Conservation (phyloP, 37 sponge, comb jelly and placozoan species). For the Aplysina aerophoba region DNA sequence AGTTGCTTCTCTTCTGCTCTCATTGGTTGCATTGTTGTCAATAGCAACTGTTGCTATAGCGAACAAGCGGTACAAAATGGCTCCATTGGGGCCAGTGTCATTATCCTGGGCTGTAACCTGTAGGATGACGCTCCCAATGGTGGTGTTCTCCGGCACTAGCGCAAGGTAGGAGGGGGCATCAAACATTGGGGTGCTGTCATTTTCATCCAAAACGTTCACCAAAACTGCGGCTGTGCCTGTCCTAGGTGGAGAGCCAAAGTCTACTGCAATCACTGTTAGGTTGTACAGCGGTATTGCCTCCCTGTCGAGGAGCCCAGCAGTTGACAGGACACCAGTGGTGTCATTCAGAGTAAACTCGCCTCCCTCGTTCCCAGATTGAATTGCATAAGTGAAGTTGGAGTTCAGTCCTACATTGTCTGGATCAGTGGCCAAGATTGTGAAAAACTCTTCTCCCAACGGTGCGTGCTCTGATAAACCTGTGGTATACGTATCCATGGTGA, state of each 20-base stretch:
- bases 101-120: conserved; percentile 44
- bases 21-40: neutral
- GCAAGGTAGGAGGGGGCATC: conserved; percentile 33
- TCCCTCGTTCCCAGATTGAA: conserved; percentile 19
- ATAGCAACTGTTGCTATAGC: neutral
- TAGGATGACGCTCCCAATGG: conserved; percentile 17
- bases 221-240: conserved; percentile 40
- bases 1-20: neutral
- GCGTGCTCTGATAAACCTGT: conserved; percentile 54
- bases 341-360: conserved; percentile 49
- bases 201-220: conserved; percentile 67
- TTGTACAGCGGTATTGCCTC: conserved; percentile 38
- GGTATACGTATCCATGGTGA: conserved; percentile 31
- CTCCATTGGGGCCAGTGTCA: conserved; percentile 61
- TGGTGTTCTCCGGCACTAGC: conserved; percentile 44
- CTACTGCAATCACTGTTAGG: conserved; percentile 68
- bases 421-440: conserved; percentile 57
- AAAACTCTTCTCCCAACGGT: conserved; percentile 16
- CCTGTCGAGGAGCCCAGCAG: conserved; percentile 43
- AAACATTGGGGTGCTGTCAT: conserved; percentile 64
- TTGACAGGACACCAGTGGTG: conserved; percentile 48
- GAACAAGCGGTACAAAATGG: conserved; percentile 42
- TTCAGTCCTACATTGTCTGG: conserved; percentile 41
- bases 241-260: conserved; percentile 53
- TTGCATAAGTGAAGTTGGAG: conserved; percentile 50